Base-by-base conservation (phyloP, 1,140 invertebrate genomes). In the Hormaphis cornu region DNA sequence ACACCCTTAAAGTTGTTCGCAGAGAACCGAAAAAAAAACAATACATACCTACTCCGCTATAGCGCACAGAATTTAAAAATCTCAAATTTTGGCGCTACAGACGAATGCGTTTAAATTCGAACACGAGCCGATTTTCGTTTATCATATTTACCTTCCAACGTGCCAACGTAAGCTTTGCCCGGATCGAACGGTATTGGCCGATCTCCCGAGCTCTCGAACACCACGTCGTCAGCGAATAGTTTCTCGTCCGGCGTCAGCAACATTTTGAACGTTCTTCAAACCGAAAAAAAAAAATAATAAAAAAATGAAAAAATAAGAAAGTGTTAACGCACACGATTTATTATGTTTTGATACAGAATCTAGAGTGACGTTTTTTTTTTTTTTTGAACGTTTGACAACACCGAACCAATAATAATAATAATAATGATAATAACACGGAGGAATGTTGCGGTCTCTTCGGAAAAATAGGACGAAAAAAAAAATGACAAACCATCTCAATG, bases 181-280 rank as follows among this genome's bases (percentile, higher is more conserved):
- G 84, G 82, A 79, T 91, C 87, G 79, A 89, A 91, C 72, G 83
- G 77, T 72, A 93, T 79, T 37, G 83, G 82, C 28, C 70, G 66
- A 12, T 89, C 89, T 40, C 81, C 75, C 9, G 86, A 86, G 35
- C 84, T 85, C 76, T 92, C 89, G 76, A 95, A 90, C 73, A 87
- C 81, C 26, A 86, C 88, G 75, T 90, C 89, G 26, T 87, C 82
- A 58, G 88, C 82, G 78, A 92, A 93, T 70, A 93, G 81, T 56
- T 81, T 83, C 70, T 81, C 80, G 77, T 93, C 89, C 28, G 85
- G 85, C 71, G 82, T 82, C 74, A 93, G 82, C 69, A 85, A 81
- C 75, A 93, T 77, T 59, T 86, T 87, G 83, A 92, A 93, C 58
- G 85, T 81, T 78, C 90, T 91, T 83, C n/a, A n/a, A n/a, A n/a